These are phyloP conservation scores for Lemur catta DNA, from an alignment of 2,797 vertebrate genomes.

Conservation along the genomic window DNA sequence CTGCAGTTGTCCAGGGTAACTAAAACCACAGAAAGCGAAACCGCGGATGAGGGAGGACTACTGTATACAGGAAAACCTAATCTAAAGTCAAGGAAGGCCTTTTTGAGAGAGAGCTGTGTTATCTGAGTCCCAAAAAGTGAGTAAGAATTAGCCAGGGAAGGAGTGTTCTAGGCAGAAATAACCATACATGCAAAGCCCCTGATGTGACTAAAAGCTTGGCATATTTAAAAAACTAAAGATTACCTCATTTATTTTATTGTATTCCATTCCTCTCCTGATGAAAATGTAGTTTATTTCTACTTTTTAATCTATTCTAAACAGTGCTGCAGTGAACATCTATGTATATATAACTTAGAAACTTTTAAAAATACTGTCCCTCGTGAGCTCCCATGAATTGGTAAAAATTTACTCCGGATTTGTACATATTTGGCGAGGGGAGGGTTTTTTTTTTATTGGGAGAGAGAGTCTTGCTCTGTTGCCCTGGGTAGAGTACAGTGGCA, in stretches of 20 bases:
- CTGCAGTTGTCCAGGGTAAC: neutral
- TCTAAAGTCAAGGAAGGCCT: neutral
- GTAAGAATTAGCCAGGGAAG: neutral
- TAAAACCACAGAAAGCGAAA: neutral
- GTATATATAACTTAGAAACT: neutral
- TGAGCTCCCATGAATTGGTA: neutral
- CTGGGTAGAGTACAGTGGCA: too few relatives aligned
- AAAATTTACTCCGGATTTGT: neutral
- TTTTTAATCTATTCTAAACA: neutral
- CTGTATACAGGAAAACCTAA: neutral
- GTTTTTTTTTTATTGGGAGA: too few relatives aligned
- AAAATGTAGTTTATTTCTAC: neutral
- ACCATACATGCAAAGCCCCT: neutral
- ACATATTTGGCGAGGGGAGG: neutral
- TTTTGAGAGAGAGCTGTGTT: constrained; percentile 14
- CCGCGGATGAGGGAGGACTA: neutral
- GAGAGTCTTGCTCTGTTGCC: too few relatives aligned
- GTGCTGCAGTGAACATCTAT: neutral
- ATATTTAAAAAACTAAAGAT: constrained; percentile 3
- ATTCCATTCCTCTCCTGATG: neutral
- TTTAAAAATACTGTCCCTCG: neutral
- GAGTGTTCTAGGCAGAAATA: neutral
- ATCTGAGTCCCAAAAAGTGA: constrained; percentile 3
- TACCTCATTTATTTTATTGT: constrained; percentile 12
- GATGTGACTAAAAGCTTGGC: neutral